Evolutionary conservation across 1,140 invertebrate genomes (phyloP).

Genomic region (Tetramorium alpestre): DNA sequence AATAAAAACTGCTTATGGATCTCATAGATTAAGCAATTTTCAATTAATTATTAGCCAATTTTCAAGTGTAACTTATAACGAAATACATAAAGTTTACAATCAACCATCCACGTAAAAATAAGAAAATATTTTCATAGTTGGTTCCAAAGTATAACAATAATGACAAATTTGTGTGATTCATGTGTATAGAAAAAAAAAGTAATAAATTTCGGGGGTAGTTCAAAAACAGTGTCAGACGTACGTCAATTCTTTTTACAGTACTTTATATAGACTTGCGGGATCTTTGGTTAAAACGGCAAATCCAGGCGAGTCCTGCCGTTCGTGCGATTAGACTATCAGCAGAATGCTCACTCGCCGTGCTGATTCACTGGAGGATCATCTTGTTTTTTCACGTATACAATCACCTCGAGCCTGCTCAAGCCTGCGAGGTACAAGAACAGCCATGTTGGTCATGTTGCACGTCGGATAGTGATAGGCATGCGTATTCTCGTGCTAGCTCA

Average conservation of each 20-base stretch:
- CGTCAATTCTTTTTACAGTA: background rate
- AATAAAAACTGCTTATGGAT: background rate
- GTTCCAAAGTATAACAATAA: background rate
- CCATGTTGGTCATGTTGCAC: slow-evolving; percentile 55
- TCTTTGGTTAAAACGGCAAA: background rate
- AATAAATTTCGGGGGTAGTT: background rate
- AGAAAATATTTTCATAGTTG: background rate
- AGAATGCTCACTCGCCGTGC: background rate
- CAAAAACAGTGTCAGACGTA: slow-evolving; percentile 33
- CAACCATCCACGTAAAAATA: background rate
- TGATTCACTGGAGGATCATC: slow-evolving; percentile 32
- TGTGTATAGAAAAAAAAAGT: background rate
- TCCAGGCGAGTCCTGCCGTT: background rate
- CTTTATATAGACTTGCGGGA: background rate
- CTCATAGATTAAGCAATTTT: background rate
- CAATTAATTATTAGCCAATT: background rate
- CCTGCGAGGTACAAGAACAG: slow-evolving; percentile 1
- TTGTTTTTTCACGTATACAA: slow-evolving; percentile 36
- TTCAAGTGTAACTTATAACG: background rate
- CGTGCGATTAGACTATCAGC: background rate
- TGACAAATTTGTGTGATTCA: background rate
- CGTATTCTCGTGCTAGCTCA: too few species aligned
- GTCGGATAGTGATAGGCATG: background rate
- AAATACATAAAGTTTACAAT: background rate
- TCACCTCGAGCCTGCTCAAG: slow-evolving; percentile 34